Conservation (phyloP, 2,113 vertebrate species). For the Upupa epops region DNA sequence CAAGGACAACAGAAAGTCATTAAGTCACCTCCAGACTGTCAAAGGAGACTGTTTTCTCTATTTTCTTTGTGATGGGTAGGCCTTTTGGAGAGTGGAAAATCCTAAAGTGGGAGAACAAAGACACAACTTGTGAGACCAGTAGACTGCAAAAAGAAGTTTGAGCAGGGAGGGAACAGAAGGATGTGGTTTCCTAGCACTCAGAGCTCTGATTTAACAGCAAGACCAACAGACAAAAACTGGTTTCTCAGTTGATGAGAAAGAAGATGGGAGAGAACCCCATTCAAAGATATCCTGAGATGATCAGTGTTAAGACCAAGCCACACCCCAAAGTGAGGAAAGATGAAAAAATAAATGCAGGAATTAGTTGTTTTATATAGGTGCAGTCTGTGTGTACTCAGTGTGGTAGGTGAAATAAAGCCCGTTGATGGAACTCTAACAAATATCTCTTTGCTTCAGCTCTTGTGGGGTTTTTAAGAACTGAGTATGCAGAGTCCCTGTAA, state of each 20-base stretch:
- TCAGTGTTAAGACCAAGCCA: neutral
- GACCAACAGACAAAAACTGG: neutral
- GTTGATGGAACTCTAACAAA: neutral
- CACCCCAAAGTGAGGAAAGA: neutral
- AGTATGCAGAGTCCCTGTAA: neutral
- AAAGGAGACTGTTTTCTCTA: neutral
- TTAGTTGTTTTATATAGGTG: neutral
- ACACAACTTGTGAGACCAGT: neutral
- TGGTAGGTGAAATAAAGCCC: neutral
- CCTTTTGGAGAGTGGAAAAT: neutral
- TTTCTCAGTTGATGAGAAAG: neutral
- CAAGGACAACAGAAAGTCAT: slow-evolving; percentile 25
- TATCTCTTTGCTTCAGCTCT: neutral
- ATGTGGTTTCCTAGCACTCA: neutral
- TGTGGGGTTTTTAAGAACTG: neutral
- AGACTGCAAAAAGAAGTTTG: neutral
- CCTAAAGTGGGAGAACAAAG: neutral
- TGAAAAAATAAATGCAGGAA: neutral
- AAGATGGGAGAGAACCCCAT: neutral
- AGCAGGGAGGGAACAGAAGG: neutral
- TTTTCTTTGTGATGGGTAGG: neutral
- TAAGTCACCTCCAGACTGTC: neutral
- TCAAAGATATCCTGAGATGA: neutral
- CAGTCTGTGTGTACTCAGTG: neutral
- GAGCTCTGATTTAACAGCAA: neutral